Base-by-base conservation (phyloP, 2,797 vertebrate genomes). In the Micromesistius poutassou region DNA sequence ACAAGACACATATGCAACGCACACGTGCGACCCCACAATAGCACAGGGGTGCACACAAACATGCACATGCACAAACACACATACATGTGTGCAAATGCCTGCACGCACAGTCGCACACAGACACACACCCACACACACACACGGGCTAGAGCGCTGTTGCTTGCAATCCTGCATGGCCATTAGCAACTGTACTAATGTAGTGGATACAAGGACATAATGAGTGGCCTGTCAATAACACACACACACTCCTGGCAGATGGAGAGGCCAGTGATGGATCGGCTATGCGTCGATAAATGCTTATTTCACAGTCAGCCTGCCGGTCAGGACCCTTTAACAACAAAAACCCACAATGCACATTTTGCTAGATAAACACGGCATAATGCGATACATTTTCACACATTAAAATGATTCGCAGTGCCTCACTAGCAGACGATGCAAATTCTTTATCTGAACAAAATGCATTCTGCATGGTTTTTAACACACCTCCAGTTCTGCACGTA, bases 261-360 rank as follows among this genome's bases (percentile, higher is more conserved):
- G 46, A 25, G 62, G 80, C 73, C 31, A 42, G 71, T 28, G 71
- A 82, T 75, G 71, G 38, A 79, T 74, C 55, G 73, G 30, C 38
- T 38, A 70, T 77, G 25, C 72, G 38, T 19, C 55, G 77, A 78
- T 72, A n/a, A 36, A 77, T n/a, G 50, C 22, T 50, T 74, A 68
- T 55, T 5, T 81, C 9, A 62, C n/a, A 35, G 40, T 83, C 35
- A 70, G 35, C 19, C 6, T 5, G n/a, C 38, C 8, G 40, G 78
- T 85, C 79, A 77, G 76, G 71, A 80, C 78, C 76, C 36, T 72
- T 30, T 22, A 55, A 8, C 25, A 55, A 71, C 72, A 22, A 55
- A 19, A 55, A 22, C 19, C 22, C 46, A 55, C 46, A 55, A 55
- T 6, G 46, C 46, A 55, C 46, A 55, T 55, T n/a, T 4, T 1